Percentiles rank a stretch among this genome's conserved stretches.
phyloP scores from a whole-genome alignment of 2,888 invertebrate species.

The Hirtodrosophila alboralis region DNA sequence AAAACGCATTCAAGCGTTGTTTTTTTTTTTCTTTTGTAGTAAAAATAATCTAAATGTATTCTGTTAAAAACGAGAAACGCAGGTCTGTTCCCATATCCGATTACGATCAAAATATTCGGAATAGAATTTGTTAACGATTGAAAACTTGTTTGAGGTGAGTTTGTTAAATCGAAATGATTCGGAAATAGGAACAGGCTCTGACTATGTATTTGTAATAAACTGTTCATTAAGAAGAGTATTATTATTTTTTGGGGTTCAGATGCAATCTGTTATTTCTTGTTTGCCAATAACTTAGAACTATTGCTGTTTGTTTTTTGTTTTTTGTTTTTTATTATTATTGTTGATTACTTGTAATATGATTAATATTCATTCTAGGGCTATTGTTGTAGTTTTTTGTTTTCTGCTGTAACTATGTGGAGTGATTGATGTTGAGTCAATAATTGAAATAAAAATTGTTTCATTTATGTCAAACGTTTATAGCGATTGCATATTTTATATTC shows the following conservation, averaged over 20 bases:
- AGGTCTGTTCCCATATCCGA: too few species aligned
- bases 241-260: conserved; percentile 33
- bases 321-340: conserved; percentile 38
- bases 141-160: too few species aligned
- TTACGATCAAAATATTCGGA: too few species aligned
- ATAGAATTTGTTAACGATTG: too few species aligned
- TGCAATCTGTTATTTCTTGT: conserved; percentile 40
- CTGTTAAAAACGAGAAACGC: conserved; percentile 74
- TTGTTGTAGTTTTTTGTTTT: conserved; percentile 45
- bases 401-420: conserved; percentile 54
- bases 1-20: conserved; percentile 34
- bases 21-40: conserved; percentile 50
- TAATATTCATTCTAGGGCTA: conserved; percentile 68
- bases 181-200: too few species aligned
- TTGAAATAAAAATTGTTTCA: conserved; percentile 75
- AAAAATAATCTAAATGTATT: conserved; percentile 57
- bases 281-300: conserved; percentile 76
- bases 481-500: too few species aligned
- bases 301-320: conserved; percentile 47
- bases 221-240: conserved; percentile 15
- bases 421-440: conserved; percentile 60
- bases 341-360: conserved; percentile 71
- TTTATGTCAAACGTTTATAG: conserved; percentile 41
- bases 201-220: conserved; percentile 42
- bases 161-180: too few species aligned